phyloP scores from a whole-genome alignment of 1,140 invertebrate species.

The Drosophila nannoptera region DNA sequence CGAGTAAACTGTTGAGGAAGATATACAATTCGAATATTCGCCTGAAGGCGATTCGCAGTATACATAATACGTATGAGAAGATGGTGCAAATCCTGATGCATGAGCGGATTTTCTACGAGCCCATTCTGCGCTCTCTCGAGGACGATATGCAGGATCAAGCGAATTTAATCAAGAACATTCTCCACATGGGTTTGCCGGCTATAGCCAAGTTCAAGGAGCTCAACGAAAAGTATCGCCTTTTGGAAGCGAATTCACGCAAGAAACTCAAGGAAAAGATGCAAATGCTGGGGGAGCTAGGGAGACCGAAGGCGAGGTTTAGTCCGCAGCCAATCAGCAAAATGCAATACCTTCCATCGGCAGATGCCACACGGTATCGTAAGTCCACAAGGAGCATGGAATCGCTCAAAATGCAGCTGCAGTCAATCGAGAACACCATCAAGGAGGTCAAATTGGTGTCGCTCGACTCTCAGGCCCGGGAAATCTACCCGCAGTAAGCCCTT shows the following conservation, averaged over 20 bases:
- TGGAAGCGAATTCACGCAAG: background rate
- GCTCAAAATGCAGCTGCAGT: constrained; percentile 53
- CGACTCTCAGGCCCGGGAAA: constrained; percentile 7
- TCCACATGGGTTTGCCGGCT: constrained; percentile 69
- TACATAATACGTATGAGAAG: background rate
- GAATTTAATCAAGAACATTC: constrained; percentile 68
- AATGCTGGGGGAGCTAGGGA: background rate
- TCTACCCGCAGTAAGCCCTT: constrained; percentile 34
- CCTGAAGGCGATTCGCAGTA: background rate
- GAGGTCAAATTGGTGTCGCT: constrained; percentile 53
- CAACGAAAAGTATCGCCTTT: background rate
- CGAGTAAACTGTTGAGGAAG: background rate
- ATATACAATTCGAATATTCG: background rate
- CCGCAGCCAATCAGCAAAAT: background rate
- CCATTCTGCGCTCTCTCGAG: constrained; percentile 65
- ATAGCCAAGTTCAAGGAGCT: constrained; percentile 52
- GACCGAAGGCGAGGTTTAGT: too few species aligned
- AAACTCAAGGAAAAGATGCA: background rate
- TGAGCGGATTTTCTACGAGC: constrained; percentile 74
- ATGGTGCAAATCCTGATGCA: constrained; percentile 60
- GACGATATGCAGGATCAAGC: constrained; percentile 69
- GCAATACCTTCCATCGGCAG: background rate
- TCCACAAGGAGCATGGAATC: constrained; percentile 64
- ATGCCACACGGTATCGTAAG: constrained; percentile 64
- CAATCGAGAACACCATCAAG: constrained; percentile 65